These are phyloP conservation scores for Drosophila nebulosa DNA, from an alignment of 1,140 invertebrate genomes.

Conservation along the genomic window DNA sequence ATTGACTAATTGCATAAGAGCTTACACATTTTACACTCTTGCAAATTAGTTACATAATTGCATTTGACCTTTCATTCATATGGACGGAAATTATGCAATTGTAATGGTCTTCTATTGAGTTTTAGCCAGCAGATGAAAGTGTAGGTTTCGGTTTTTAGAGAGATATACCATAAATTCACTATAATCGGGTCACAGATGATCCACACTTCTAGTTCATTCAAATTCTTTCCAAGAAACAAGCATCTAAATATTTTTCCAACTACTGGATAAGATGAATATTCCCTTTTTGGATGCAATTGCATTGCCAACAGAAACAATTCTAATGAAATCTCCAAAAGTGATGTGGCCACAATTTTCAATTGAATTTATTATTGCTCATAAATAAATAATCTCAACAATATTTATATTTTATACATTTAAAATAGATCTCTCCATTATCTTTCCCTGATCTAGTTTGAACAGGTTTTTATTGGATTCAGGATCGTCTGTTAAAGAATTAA, in stretches of 20 bases:
- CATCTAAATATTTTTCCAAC: neutral
- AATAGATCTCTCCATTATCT: neutral
- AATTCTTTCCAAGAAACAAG: neutral
- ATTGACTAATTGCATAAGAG: neutral
- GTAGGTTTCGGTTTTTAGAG: too few species aligned
- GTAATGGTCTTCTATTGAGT: too few species aligned
- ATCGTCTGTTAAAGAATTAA: too few species aligned
- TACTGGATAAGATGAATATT: neutral
- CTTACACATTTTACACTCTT: neutral
- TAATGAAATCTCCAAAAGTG: neutral
- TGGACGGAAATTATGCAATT: too few species aligned
- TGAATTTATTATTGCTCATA: neutral
- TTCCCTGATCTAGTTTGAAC: neutral
- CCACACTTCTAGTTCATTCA: too few species aligned
- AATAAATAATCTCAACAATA: neutral
- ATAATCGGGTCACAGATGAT: too few species aligned
- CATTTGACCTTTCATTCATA: too few species aligned
- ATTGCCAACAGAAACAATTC: neutral
- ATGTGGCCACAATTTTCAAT: neutral
- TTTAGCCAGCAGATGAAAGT: too few species aligned
- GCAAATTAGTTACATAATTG: neutral
- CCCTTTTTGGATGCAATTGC: neutral
- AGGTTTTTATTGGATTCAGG: neutral
- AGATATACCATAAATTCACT: too few species aligned
- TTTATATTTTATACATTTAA: neutral